phyloP scores from a whole-genome alignment of 2,797 vertebrate genomes.

The Falco cherrug region DNA sequence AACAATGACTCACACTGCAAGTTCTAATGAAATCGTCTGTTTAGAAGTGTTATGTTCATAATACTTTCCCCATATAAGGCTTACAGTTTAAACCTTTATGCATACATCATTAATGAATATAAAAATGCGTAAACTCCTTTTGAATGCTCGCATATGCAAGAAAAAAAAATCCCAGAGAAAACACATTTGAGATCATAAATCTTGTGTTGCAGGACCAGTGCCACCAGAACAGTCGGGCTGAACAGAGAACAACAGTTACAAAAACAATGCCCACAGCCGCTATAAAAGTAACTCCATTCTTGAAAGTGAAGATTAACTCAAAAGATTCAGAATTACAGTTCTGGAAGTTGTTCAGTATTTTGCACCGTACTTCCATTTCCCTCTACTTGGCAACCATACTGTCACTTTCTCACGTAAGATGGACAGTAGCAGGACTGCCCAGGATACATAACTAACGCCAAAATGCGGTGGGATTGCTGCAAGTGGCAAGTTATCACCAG shows the following conservation, averaged over 20 bases:
- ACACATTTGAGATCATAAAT: not conserved
- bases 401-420: not conserved
- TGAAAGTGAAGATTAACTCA: not conserved
- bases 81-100: not conserved
- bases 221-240: not conserved
- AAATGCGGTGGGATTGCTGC: not conserved
- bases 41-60: not conserved
- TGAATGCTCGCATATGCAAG: not conserved
- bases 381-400: not conserved
- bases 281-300: not conserved
- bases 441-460: not conserved
- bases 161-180: not conserved
- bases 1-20: constrained; percentile 18
- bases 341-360: not conserved
- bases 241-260: not conserved
- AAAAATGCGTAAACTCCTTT: not conserved
- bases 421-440: not conserved
- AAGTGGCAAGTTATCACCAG: not conserved
- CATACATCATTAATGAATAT: not conserved
- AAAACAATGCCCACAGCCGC: not conserved
- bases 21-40: constrained; percentile 15
- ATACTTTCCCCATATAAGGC: constrained; percentile 41
- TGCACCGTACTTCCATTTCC: not conserved
- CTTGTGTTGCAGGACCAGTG: not conserved
- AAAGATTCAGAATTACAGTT: not conserved